A percentile compares a stretch with the other conserved stretches of the same genome.
Conservation (phyloP, 2,113 vertebrate genomes). For the Greenwoodochromis staneri region DNA sequence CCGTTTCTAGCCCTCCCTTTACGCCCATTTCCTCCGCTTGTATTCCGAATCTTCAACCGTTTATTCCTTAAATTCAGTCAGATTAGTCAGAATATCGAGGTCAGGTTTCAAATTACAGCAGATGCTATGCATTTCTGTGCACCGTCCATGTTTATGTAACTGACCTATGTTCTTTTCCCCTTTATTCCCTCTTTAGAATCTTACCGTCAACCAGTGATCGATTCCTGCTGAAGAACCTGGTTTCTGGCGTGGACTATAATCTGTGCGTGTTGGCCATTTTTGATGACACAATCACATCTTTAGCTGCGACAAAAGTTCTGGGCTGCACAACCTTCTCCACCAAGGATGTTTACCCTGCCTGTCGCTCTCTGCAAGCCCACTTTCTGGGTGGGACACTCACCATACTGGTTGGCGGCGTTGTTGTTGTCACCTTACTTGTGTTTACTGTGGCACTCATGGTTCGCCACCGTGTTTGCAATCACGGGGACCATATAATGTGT, state of each 20-base stretch:
- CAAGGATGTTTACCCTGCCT: slow-evolving; percentile 80
- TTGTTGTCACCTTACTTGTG: slow-evolving; percentile 85
- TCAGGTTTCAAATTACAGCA: neutral
- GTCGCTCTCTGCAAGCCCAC: slow-evolving; percentile 84
- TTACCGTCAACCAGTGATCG: slow-evolving; percentile 79
- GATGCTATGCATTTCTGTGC: neutral
- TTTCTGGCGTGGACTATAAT: slow-evolving; percentile 82
- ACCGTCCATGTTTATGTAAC: neutral
- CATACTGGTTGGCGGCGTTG: slow-evolving; percentile 82
- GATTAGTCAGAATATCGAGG: neutral
- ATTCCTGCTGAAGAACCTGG: slow-evolving; percentile 83
- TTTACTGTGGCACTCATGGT: slow-evolving; percentile 90
- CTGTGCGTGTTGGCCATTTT: slow-evolving; percentile 87
- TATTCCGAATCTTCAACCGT: neutral
- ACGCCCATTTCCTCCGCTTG: neutral
- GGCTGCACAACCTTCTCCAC: slow-evolving; percentile 86
- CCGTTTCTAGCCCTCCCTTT: neutral
- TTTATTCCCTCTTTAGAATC: slow-evolving; percentile 66
- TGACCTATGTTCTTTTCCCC: neutral
- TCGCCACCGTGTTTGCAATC: slow-evolving; percentile 79
- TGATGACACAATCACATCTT: slow-evolving; percentile 76
- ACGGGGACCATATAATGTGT: slow-evolving; percentile 41
- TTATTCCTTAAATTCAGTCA: neutral
- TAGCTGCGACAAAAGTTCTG: slow-evolving; percentile 81
- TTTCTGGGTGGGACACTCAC: slow-evolving; percentile 88